These are phyloP conservation scores for Brenthis ino DNA, from an alignment of 2,888 invertebrate genomes.

Conservation along the genomic window DNA sequence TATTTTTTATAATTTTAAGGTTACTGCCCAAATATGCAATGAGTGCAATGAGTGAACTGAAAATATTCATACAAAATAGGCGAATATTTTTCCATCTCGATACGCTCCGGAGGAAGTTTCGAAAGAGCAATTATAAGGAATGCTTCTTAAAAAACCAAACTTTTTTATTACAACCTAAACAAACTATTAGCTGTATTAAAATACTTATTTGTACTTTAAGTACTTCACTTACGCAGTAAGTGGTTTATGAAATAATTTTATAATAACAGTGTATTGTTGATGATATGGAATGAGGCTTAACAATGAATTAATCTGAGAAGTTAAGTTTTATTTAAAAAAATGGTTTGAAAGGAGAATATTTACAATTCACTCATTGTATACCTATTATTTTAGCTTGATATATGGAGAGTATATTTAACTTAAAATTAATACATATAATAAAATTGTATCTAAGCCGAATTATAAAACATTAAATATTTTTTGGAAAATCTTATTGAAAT, in stretches of 20 bases:
- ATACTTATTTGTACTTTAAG: neutral
- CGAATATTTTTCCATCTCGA: conserved; percentile 9
- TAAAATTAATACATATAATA: too few relatives aligned
- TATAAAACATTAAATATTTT: too few relatives aligned
- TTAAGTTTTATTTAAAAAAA: too few relatives aligned
- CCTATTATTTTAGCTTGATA: too few relatives aligned
- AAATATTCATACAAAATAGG: conserved; percentile 5
- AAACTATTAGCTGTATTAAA: neutral
- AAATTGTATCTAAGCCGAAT: too few relatives aligned
- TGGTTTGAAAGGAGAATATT: too few relatives aligned
- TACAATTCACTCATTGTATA: too few relatives aligned
- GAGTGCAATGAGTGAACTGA: neutral
- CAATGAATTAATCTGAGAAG: too few relatives aligned
- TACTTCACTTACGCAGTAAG: neutral
- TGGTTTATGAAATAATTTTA: neutral
- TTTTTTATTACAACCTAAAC: conserved; percentile 11
- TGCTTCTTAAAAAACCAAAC: conserved; percentile 1
- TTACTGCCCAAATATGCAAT: conserved; percentile 8
- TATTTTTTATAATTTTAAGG: conserved; percentile 5
- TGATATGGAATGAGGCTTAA: too few relatives aligned
- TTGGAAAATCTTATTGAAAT: too few relatives aligned
- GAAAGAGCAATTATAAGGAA: conserved; percentile 18
- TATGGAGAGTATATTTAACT: too few relatives aligned
- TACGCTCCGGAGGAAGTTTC: conserved; percentile 24
- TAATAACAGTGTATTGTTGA: too few relatives aligned